Evolutionary conservation across 1,140 invertebrate species (phyloP).

Genomic region (Phocides pigmalion): DNA sequence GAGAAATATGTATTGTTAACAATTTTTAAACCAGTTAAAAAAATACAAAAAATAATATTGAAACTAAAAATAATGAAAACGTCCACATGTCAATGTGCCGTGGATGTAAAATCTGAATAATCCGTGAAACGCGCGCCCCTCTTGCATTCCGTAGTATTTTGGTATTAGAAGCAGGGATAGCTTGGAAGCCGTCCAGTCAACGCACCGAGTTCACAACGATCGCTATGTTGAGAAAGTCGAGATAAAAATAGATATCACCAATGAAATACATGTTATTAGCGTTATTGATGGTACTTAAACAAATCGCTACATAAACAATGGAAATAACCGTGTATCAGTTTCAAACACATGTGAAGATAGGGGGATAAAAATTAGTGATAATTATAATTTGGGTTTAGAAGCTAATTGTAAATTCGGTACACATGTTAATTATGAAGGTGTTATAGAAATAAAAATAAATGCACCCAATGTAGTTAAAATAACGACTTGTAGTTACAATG

Average conservation of each 20-base stretch:
- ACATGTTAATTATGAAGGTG: not conserved
- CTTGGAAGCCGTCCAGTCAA: slow-evolving; percentile 74
- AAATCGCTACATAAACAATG: not conserved
- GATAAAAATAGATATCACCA: slow-evolving; percentile 24
- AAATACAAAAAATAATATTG: no score
- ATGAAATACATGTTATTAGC: slow-evolving; percentile 21
- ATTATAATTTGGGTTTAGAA: not conserved
- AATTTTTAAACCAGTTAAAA: no score
- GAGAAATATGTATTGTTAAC: no score
- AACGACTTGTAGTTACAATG: not conserved
- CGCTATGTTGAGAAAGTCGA: slow-evolving; percentile 25
- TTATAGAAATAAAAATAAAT: not conserved
- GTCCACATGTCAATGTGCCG: slow-evolving; percentile 32
- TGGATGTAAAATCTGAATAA: slow-evolving; percentile 39
- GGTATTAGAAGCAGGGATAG: slow-evolving; percentile 77
- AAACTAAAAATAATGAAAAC: slow-evolving; percentile 22
- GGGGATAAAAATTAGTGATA: not conserved
- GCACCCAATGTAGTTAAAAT: not conserved
- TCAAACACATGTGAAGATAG: not conserved
- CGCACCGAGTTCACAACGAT: slow-evolving; percentile 40
- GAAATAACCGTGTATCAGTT: not conserved
- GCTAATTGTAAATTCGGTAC: not conserved
- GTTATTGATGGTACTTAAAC: slow-evolving; percentile 1
- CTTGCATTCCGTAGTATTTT: slow-evolving; percentile 73
- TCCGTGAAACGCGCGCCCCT: slow-evolving; percentile 62